Base-by-base conservation (phyloP, 2,797 vertebrate species). In the Chelidonichthys spinosus region DNA sequence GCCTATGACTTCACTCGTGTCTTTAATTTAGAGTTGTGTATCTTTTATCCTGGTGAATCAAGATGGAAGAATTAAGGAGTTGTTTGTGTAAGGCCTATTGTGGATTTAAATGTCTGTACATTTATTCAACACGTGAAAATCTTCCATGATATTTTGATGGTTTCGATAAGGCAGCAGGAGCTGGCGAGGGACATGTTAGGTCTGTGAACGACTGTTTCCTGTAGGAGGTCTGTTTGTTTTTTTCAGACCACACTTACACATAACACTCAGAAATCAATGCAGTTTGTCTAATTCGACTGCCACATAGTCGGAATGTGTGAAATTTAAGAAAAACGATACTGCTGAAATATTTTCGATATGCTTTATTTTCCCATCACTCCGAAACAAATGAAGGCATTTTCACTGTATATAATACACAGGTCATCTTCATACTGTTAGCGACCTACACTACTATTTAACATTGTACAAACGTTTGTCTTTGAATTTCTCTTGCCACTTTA, bases 391-490 rank as follows among this genome's bases (percentile, higher is more conserved):
- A 81, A 72, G 56, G 14, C 65, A 35, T 74, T 53, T 62, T 72
- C 70, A 78, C 64, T 74, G 46, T 63, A 50, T n/a, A 47, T 64
- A 5, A 9, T 36, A 56, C 6, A 11, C 14, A 54, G 18, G 39
- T 69, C 40, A 69, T 72, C 36, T 60, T 35, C 33, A 13, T 33
- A 65, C 68, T 70, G 49, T 47, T 72, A 62, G 54, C 36, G 83
- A 62, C 33, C 37, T 73, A 40, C 35, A 58, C 72, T 63, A 64
- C 39, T 85, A 65, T 89, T 72, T 75, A 81, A 81, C 76, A 70
- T 92, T 93, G 91, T 93, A 94, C 35, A 92, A 94, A 93, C 37
- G 59, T 90, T 85, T 81, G 60, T 59, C 39, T 47, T 69, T 56
- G 69, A 74, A 69, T 67, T 39, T 78, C 86, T 87, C 71, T 92